Conservation (phyloP, 2,888 invertebrate genomes). For the Pyrocoelia pectoralis region DNA sequence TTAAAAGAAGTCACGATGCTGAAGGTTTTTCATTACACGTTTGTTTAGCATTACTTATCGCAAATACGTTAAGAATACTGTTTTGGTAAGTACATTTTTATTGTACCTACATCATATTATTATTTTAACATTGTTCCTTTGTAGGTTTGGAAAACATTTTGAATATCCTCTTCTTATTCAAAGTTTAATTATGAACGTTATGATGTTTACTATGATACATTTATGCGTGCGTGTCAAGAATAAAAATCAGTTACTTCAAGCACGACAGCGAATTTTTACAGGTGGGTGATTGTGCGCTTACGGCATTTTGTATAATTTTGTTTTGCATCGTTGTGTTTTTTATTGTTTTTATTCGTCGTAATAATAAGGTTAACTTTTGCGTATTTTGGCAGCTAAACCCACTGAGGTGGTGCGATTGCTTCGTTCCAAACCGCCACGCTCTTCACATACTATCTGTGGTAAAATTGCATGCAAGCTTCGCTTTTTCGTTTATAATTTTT, state of each 20-base stretch:
- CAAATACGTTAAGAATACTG: conserved; percentile 95
- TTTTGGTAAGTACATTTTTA: conserved; percentile 94
- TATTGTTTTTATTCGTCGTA: conserved; percentile 6
- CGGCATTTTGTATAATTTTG: neutral
- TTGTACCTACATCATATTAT: neutral
- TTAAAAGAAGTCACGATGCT: conserved; percentile 87
- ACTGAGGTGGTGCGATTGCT: conserved; percentile 59
- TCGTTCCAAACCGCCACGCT: conserved; percentile 58
- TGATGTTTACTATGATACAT: conserved; percentile 96
- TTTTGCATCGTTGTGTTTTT: conserved; percentile 19
- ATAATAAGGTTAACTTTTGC: conserved; percentile 33
- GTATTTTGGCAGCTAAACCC: conserved; percentile 58
- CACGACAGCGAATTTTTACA: conserved; percentile 82
- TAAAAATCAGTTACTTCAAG: conserved; percentile 78
- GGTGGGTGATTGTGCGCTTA: conserved; percentile 58
- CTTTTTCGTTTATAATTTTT: neutral
- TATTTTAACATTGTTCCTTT: conserved; percentile 25
- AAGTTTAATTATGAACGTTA: conserved; percentile 96
- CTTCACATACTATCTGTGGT: conserved; percentile 59
- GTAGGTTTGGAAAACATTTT: conserved; percentile 97
- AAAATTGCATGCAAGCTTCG: conserved; percentile 53
- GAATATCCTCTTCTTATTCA: conserved; percentile 94
- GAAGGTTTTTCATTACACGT: conserved; percentile 98
- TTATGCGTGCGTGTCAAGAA: conserved; percentile 88
- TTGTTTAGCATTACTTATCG: conserved; percentile 92